A percentile compares a stretch with the other conserved stretches of the same genome.
Conservation (phyloP, 2,888 invertebrate genomes). For the Strigamia crassipes region DNA sequence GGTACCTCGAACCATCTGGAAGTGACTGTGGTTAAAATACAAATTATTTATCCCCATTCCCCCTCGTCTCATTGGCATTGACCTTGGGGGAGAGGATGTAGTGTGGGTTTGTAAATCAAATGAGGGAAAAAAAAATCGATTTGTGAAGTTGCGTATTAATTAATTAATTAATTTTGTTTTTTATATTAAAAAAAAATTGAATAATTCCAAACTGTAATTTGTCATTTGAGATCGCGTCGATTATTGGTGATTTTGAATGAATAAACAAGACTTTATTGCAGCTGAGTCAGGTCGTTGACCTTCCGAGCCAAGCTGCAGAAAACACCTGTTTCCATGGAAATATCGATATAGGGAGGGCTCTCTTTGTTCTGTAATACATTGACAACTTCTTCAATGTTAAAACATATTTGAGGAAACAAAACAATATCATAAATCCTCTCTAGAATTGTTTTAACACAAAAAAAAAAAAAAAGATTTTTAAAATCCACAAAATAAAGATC, state of each 20-base stretch:
- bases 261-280: neutral
- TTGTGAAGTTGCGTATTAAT: neutral
- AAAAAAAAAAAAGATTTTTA: neutral
- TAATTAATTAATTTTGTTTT: neutral
- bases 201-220: neutral
- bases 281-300: conserved; percentile 23
- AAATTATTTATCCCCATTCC: conserved; percentile 8
- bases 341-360: conserved; percentile 33
- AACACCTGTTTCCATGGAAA: conserved; percentile 36
- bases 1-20: conserved; percentile 13
- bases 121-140: neutral
- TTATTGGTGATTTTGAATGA: neutral
- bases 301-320: neutral
- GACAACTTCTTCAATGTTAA: neutral
- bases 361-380: conserved; percentile 27
- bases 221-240: neutral
- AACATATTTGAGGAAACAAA: conserved; percentile 7
- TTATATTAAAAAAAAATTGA: neutral
- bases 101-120: neutral
- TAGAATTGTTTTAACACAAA: neutral
- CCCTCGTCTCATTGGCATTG: conserved; percentile 7
- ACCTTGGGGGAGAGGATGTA: conserved; percentile 13
- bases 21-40: neutral
- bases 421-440: neutral
- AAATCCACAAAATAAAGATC: neutral